Evolutionary conservation across 2,113 vertebrate species (phyloP), one percentile per base, ranked within the genome.

Genomic region (Maccullochella peelii): DNA sequence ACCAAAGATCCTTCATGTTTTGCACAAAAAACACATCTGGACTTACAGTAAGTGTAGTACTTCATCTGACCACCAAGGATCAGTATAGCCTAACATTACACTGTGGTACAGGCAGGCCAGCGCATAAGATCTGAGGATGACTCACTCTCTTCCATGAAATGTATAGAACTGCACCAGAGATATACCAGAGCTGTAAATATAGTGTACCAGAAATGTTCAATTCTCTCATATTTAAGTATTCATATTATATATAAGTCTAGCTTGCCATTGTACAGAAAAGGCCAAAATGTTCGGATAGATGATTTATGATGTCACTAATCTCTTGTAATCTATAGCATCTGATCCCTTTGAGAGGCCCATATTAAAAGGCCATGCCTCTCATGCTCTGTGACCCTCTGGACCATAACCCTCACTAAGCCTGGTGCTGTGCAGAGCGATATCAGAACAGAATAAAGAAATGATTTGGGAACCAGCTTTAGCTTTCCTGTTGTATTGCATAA

Each of bases 1-100:
- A 25, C 8, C 38, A 33, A 55, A 42, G 3, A 23, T 9, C 6
- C 42, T 27, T 4, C 25, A 55, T 55, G 30, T 72, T 57, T 55
- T 57, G 5, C 36, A 27, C n/a, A 44, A 8, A 8, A 33, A 10
- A 9, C 36, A 8, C 63, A 20, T 27, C 27, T 25, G 40, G 54
- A 38, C 7, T 49, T 36, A n/a, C 42, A 10, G 20, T 27, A 33
- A 2, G 4, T 89, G 90, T 54, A 89, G 25, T 93, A 87, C 77
- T 40, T 6, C 2, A 55, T 82, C 30, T 87, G 42, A 36, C 91
- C 94, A 90, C 77, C 23, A 81, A 25, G 82, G 86, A 20, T 70
- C 91, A 90, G 86, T 89, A 80, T 81, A 86, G 52, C 21, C 72
- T 73, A 66, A 86, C 69, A 38, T 57, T 83, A 62, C 40, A 79